Conservation (phyloP, 1,140 invertebrate genomes). For the Aphis gossypii region DNA sequence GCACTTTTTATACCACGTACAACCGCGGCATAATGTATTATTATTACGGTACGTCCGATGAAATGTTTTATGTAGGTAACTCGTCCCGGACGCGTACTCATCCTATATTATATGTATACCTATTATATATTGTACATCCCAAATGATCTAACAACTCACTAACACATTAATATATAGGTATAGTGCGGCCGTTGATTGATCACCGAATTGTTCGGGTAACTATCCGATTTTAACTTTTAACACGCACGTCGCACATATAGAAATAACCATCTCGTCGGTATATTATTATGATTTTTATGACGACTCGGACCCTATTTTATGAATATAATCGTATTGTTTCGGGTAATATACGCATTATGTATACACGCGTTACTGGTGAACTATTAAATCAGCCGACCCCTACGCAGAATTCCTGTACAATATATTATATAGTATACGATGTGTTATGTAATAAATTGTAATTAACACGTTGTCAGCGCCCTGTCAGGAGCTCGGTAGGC, state of each 20-base stretch:
- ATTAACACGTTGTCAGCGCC: neutral
- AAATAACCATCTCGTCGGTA: neutral
- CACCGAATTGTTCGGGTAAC: constrained; percentile 32
- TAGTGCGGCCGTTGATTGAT: constrained; percentile 29
- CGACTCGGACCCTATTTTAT: neutral
- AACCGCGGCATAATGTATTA: neutral
- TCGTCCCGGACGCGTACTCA: neutral
- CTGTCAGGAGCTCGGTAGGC: neutral
- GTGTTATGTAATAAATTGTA: neutral
- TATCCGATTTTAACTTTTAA: constrained; percentile 22
- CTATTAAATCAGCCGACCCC: neutral
- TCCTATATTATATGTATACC: neutral
- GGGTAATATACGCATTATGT: neutral
- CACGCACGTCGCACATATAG: neutral
- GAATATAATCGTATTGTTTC: neutral
- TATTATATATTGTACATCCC: neutral
- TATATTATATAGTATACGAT: neutral
- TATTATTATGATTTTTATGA: neutral
- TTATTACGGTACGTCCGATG: neutral
- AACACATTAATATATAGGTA: neutral
- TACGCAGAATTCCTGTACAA: neutral
- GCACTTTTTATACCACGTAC: neutral
- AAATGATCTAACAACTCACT: neutral
- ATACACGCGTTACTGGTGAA: neutral
- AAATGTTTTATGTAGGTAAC: neutral